Evolutionary conservation across 2,888 invertebrate genomes (phyloP), one percentile per base, ranked within the genome.

Genomic region (Catocala nupta): DNA sequence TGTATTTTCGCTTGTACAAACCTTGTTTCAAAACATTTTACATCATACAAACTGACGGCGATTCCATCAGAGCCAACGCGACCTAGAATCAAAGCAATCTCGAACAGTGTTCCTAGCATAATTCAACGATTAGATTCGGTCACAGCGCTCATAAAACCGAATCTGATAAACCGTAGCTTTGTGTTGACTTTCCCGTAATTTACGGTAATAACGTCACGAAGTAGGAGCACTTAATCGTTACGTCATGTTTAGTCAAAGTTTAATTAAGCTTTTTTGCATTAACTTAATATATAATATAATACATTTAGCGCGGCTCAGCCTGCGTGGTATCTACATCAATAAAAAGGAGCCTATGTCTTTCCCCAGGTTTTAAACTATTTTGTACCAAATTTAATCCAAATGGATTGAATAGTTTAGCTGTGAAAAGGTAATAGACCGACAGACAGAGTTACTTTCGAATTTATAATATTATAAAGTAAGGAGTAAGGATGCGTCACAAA

Each of bases 141-240:
- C 66, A 58, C 64, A 66, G 55, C 49, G 45, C 74, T 67, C 71
- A 63, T 75, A 77, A 75, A 75, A 66, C 39, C 12, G 43, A 68
- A 75, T 75, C 74, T 56, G 75, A 77, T 77, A 77, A 77, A 47
- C 47, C 48, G 42, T 53, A 64, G 58, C 74, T 71, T 75, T 59
- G 56, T 71, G 57, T 76, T 74, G 75, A 74, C 75, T 71, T 74
- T 77, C 47, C 62, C 43, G 51, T 62, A 61, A 74, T 71, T 74
- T 69, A 71, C 51, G 53, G 34, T 33, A 11, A 52, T 48, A 55
- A 49, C 11, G 44, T 52, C 43, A 63, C 55, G 60, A 51, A 61
- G 16, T 58, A 9, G 5, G 9, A 33, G 11, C 7, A 55, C 68
- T 63, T 55, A 70, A 54, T 73, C 52, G 76, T 75, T 73, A 70